Conservation (phyloP, 2,797 vertebrate genomes). For the Atherinosoma microstoma region DNA sequence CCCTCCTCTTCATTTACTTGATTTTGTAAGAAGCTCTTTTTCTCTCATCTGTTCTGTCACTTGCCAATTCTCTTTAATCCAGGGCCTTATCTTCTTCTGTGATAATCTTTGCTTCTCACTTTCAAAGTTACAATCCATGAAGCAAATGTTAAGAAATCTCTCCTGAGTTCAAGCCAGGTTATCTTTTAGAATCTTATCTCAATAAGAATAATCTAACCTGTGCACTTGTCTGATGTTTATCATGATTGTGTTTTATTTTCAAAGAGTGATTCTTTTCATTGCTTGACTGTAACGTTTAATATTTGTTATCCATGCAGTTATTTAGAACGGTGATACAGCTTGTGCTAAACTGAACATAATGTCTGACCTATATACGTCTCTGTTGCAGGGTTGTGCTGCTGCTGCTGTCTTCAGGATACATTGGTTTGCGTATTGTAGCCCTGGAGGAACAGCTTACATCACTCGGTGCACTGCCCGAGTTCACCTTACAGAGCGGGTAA, state of each 20-base stretch:
- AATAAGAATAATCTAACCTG: neutral
- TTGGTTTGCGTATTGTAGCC: constrained; percentile 87
- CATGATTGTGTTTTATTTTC: neutral
- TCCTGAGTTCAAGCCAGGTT: neutral
- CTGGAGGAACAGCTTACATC: constrained; percentile 88
- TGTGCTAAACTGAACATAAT: neutral
- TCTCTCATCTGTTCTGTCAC: neutral
- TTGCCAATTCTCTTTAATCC: neutral
- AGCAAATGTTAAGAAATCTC: neutral
- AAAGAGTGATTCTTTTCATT: no score
- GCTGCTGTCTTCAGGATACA: constrained; percentile 90
- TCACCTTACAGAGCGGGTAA: constrained; percentile 82
- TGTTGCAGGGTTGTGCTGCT: constrained; percentile 84
- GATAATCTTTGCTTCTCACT: neutral
- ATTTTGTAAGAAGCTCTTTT: constrained; percentile 83
- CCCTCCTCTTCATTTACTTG: constrained; percentile 87
- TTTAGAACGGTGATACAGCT: neutral
- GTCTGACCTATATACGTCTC: neutral
- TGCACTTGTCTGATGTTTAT: neutral
- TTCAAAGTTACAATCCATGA: neutral
- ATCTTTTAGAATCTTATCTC: neutral
- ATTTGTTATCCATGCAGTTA: neutral
- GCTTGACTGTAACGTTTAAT: neutral
- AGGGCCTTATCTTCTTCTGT: neutral
- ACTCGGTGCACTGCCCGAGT: constrained; percentile 80